These are phyloP conservation scores for Rhinophrynus dorsalis DNA, from an alignment of 2,797 vertebrate genomes.

Conservation along the genomic window DNA sequence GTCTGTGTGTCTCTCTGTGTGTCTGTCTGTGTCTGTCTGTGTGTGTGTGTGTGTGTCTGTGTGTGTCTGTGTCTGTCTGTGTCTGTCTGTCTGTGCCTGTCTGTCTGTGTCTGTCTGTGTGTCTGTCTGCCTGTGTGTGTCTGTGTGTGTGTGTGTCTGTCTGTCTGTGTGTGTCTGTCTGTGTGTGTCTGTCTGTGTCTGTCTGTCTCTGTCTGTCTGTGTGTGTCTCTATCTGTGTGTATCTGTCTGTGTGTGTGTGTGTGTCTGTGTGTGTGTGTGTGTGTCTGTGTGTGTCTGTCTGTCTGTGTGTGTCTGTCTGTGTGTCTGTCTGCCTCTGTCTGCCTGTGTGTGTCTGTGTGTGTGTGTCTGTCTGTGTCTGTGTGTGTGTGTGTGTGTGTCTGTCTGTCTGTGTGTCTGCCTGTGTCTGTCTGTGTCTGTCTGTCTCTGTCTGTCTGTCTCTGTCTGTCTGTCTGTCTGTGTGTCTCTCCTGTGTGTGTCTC, in stretches of 20 bases:
- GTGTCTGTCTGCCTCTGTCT: no score
- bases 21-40: neutral
- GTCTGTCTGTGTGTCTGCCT: no score
- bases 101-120: neutral
- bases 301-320: neutral
- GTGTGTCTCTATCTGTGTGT: no score
- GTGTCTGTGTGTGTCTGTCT: conserved; percentile 1
- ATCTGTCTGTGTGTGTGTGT: neutral
- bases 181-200: neutral
- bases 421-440: neutral
- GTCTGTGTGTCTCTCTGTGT: neutral
- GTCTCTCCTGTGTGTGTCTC: neutral
- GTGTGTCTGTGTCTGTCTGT: neutral
- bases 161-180: neutral
- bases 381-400: neutral
- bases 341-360: neutral
- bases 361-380: neutral
- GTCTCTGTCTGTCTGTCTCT: neutral
- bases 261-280: conserved; percentile 43
- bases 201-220: conserved; percentile 16
- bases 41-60: neutral
- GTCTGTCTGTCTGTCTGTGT: neutral
- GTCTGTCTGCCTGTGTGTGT: no score
- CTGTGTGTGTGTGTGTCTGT: neutral
- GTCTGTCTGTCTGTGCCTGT: neutral